Conservation (phyloP, 2,888 invertebrate genomes). For the Meta bourneti region DNA sequence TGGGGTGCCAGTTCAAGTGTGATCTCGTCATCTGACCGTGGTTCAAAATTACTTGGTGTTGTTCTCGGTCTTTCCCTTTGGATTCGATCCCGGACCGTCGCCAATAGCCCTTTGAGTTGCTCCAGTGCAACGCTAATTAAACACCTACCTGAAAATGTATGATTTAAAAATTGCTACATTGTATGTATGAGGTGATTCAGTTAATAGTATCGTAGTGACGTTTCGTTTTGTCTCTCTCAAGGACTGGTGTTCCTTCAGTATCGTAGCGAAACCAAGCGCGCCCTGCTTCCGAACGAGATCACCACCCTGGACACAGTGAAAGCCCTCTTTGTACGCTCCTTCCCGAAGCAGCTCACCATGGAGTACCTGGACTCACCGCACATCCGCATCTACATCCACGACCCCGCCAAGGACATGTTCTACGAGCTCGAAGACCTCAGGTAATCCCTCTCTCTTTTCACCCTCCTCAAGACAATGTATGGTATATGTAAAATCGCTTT, state of each 20-base stretch:
- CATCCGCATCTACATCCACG: constrained; percentile 98
- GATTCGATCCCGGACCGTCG: too few species aligned
- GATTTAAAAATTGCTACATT: too few species aligned
- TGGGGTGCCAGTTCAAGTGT: too few species aligned
- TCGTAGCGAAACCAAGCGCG: constrained; percentile 96
- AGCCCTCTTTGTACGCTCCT: constrained; percentile 96
- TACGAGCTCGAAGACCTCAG: constrained; percentile 96
- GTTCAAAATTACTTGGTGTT: too few species aligned
- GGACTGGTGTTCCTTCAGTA: constrained; percentile 96
- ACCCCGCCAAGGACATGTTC: constrained; percentile 97
- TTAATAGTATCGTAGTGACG: too few species aligned
- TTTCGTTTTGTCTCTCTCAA: constrained; percentile 79
- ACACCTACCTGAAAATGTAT: too few species aligned
- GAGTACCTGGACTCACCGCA: constrained; percentile 95
- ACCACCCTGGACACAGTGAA: constrained; percentile 98
- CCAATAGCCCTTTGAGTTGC: too few species aligned
- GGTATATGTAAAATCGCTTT: too few species aligned
- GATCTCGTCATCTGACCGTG: too few species aligned
- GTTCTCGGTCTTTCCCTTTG: too few species aligned
- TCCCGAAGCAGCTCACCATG: constrained; percentile 96
- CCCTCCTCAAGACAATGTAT: background rate
- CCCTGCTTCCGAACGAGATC: constrained; percentile 96
- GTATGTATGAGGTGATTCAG: too few species aligned
- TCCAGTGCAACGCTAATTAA: too few species aligned
- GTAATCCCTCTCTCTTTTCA: constrained; percentile 12